Evolutionary conservation across 1,140 invertebrate species (phyloP).

Genomic region (Drosophila pandora): DNA sequence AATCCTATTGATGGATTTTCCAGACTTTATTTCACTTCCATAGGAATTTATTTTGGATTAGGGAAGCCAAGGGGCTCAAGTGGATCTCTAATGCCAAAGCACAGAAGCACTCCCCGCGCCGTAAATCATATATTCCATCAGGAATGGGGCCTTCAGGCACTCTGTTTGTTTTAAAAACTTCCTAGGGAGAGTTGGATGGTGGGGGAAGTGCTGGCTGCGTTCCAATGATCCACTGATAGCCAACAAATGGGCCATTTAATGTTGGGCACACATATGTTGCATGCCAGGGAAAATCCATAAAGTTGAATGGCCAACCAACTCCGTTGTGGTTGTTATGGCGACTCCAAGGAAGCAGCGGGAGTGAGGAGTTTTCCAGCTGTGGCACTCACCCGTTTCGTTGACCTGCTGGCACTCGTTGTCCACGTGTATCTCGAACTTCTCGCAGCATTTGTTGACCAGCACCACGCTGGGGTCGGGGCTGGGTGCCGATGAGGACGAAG

Average conservation of each 20-base stretch:
- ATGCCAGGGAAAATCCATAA: constrained; percentile 72
- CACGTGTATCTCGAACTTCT: constrained; percentile 88
- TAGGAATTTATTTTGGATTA: constrained; percentile 5
- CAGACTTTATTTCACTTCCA: background rate
- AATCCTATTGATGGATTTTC: constrained; percentile 24
- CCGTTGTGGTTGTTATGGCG: constrained; percentile 25
- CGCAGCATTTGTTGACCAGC: constrained; percentile 91
- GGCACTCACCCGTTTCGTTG: constrained; percentile 84
- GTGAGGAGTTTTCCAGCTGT: constrained; percentile 26
- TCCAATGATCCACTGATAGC: constrained; percentile 51
- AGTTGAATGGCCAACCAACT: constrained; percentile 72
- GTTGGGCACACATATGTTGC: constrained; percentile 47
- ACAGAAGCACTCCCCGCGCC: constrained; percentile 14
- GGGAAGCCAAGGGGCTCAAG: constrained; percentile 9
- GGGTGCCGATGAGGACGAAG: background rate
- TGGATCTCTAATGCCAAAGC: constrained; percentile 13
- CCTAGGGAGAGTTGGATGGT: constrained; percentile 1
- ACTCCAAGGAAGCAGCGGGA: constrained; percentile 3
- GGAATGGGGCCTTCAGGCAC: constrained; percentile 14
- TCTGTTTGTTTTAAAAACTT: constrained; percentile 44
- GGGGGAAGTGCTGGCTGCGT: constrained; percentile 16
- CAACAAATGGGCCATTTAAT: constrained; percentile 60
- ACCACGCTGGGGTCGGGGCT: constrained; percentile 46
- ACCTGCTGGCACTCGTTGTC: constrained; percentile 87
- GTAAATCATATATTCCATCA: constrained; percentile 42